Conservation (phyloP, 2,113 vertebrate genomes). For the Epinephelus moara region DNA sequence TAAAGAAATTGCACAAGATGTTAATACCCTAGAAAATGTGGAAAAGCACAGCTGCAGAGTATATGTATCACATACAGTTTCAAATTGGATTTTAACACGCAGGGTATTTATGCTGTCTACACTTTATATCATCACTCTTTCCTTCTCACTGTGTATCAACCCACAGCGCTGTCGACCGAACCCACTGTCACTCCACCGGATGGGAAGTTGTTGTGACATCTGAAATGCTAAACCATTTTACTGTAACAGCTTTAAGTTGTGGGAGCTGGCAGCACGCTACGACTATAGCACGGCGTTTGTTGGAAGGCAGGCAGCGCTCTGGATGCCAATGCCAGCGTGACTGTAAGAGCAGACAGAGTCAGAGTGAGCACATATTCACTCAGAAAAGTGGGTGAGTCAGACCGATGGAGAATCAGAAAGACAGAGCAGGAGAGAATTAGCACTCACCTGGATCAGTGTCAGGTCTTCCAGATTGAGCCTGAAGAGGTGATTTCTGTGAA, state of each 20-base stretch:
- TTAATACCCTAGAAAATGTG: conserved; percentile 9
- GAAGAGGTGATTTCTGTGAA: conserved; percentile 94
- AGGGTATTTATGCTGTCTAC: conserved; percentile 22
- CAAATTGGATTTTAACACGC: conserved; percentile 49
- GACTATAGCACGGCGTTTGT: conserved; percentile 10
- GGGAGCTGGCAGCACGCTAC: conserved; percentile 26
- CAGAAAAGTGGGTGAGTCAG: conserved; percentile 45
- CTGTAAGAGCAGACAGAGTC: conserved; percentile 24
- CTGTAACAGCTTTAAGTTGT: conserved; percentile 61
- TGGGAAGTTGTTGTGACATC: conserved; percentile 59
- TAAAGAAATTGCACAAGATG: conserved; percentile 10
- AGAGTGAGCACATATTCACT: conserved; percentile 13
- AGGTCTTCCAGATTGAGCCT: conserved; percentile 92
- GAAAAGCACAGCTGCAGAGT: conserved; percentile 10
- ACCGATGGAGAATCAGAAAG: background rate
- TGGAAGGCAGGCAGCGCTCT: conserved; percentile 7
- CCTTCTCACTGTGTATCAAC: conserved; percentile 22
- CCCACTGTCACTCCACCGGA: conserved; percentile 25
- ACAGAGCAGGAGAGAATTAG: conserved; percentile 28
- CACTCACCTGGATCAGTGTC: conserved; percentile 87
- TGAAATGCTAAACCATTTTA: conserved; percentile 65
- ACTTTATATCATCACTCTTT: conserved; percentile 28
- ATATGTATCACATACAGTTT: conserved; percentile 19
- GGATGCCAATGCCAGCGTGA: conserved; percentile 5
- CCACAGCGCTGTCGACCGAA: conserved; percentile 1